These are phyloP conservation scores for Chaetorhynchus papuensis DNA, from an alignment of 2,113 vertebrate genomes.

Conservation along the genomic window DNA sequence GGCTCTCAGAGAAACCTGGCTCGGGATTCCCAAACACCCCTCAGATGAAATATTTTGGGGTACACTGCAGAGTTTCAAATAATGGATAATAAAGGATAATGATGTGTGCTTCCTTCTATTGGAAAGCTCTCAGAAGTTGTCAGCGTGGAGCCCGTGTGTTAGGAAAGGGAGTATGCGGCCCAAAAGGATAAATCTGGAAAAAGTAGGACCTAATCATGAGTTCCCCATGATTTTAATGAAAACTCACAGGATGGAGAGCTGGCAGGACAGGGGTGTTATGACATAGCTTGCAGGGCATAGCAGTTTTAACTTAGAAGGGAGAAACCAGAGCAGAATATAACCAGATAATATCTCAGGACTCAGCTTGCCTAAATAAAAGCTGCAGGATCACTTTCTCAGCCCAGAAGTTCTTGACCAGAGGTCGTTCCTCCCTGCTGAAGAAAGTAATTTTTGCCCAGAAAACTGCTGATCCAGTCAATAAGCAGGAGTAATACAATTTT, in stretches of 20 bases:
- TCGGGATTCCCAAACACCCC: neutral
- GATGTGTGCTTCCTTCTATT: neutral
- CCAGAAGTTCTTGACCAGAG: neutral
- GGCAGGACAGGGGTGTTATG: neutral
- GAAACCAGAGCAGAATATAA: neutral
- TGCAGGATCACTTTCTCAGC: slow-evolving; percentile 2
- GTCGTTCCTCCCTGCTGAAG: neutral
- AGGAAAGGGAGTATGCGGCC: neutral
- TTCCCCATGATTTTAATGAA: neutral
- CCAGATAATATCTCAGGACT: neutral
- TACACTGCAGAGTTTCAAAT: neutral
- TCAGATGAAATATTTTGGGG: neutral
- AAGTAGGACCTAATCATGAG: neutral
- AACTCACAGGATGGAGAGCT: neutral
- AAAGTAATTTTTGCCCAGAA: slow-evolving; percentile 20
- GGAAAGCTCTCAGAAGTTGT: neutral
- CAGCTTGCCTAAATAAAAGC: neutral
- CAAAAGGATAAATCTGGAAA: neutral
- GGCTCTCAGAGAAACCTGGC: neutral
- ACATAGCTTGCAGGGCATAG: neutral
- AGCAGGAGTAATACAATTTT: neutral
- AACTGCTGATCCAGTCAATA: slow-evolving; percentile 12
- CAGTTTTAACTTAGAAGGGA: neutral
- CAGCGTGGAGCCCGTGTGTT: accelerated
- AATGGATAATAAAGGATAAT: neutral